Evolutionary conservation across 2,888 invertebrate genomes (phyloP).

Genomic region (Calameuta pallipes): DNA sequence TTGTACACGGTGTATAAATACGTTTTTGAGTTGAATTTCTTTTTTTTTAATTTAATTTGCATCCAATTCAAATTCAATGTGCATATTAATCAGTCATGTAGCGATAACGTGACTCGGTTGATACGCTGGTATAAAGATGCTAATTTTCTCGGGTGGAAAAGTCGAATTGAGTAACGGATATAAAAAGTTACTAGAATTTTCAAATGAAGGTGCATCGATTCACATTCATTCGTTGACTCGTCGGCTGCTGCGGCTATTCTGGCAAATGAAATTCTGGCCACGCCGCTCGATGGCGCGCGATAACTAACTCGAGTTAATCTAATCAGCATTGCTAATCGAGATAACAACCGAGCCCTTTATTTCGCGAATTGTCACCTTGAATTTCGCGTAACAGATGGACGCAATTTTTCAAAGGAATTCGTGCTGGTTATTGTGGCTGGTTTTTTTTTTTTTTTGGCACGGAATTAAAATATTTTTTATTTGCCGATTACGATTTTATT

Average conservation of each 20-base stretch:
- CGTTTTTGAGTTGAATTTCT: neutral
- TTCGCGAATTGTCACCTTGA: constrained; percentile 1
- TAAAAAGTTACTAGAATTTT: neutral
- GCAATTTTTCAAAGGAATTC: neutral
- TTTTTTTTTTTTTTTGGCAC: neutral
- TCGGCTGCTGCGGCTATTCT: neutral
- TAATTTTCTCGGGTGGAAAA: neutral
- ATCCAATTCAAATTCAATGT: neutral
- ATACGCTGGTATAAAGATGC: neutral
- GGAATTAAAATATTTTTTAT: neutral
- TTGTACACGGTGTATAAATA: neutral
- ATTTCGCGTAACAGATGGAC: neutral
- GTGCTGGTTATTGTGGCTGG: neutral
- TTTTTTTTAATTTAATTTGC: neutral
- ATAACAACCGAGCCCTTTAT: neutral
- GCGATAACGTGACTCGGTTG: neutral
- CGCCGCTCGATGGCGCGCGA: neutral
- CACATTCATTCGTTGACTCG: neutral
- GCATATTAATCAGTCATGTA: neutral
- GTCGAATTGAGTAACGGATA: neutral
- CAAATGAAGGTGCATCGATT: neutral
- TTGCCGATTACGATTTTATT: neutral
- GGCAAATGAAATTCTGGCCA: neutral
- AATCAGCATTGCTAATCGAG: constrained; percentile 20
- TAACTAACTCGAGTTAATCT: constrained; percentile 12